phyloP scores from a whole-genome alignment of 2,797 vertebrate genomes.

The Chlorospingus semifuscus region DNA sequence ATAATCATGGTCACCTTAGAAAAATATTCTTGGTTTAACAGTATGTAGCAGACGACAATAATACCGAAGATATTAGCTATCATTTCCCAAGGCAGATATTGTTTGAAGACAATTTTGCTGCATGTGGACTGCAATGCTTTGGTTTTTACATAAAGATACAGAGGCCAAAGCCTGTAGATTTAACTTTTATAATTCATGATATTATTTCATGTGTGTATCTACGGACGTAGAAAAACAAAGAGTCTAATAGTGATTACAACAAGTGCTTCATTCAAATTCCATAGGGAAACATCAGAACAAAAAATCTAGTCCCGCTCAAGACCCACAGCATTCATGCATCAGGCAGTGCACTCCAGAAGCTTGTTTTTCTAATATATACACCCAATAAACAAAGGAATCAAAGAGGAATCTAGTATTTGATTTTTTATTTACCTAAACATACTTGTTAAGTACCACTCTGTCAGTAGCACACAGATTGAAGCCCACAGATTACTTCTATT shows the following conservation, averaged over 20 bases:
- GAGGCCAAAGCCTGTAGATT: neutral
- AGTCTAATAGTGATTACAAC: neutral
- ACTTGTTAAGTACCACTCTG: neutral
- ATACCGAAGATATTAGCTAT: neutral
- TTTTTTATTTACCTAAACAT: neutral
- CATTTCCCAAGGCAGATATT: neutral
- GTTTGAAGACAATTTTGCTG: neutral
- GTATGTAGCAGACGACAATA: neutral
- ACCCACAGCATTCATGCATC: neutral
- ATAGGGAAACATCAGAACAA: neutral
- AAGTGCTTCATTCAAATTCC: neutral
- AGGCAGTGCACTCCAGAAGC: neutral
- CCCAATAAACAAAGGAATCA: neutral
- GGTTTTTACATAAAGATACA: neutral
- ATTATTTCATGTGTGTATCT: neutral
- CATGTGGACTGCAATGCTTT: neutral
- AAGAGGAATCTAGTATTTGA: neutral
- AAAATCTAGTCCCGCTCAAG: neutral
- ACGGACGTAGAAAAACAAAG: neutral
- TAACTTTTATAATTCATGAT: slow-evolving; percentile 2
- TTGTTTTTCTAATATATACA: neutral
- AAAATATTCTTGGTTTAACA: neutral
- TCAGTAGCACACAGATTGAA: neutral
- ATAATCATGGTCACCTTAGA: neutral
- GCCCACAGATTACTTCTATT: neutral